Base-by-base conservation (phyloP, 2,888 invertebrate genomes). In the Lithophane socia region DNA sequence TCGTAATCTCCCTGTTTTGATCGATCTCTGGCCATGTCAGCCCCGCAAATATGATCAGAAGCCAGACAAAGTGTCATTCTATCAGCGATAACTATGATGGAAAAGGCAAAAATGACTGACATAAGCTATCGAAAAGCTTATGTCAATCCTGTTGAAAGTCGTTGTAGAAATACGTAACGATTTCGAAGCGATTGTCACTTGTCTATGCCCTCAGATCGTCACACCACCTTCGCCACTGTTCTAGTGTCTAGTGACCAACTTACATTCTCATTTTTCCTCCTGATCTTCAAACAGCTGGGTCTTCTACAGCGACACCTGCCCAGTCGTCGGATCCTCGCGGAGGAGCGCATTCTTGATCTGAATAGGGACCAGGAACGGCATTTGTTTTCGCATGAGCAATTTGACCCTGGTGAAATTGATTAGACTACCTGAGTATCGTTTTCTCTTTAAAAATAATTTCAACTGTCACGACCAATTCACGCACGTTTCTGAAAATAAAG, bases 371-470 rank as follows among this genome's bases (percentile, higher is more conserved):
- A 77, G 21, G 44, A 9, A 37, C 13, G 1, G 37, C 49, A 64
- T 42, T 47, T 82, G 12, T 61, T 70, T 24, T 77, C 72, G 10
- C 90, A 88, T 16, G 89, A 91, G 54, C 90, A 90, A n/a, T 63
- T 85, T 24, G 84, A 79, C n/a, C 92, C 92, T 92, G 47, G n/a
- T 37, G 10, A 61, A 47, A 18, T 16, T 16, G 29, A 29, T 60
- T 60, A 24, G 13, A 13, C 24, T 56, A 56, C 56, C 2, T 12
- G 12, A 24, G 56, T 56, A n/a, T 24, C 4, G 12, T 5, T 24
- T n/a, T 24, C n/a, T 24, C 1, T n/a, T n/a, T n/a, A n/a, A n/a
- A n/a, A n/a, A n/a, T n/a, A n/a, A n/a, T n/a, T n/a, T n/a, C n/a
- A n/a, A n/a, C n/a, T n/a, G n/a, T n/a, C n/a, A n/a, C n/a, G n/a